Percentiles rank a stretch among this genome's conserved stretches.
Conservation (phyloP, 2,888 invertebrate species). For the Metalampra italica region DNA sequence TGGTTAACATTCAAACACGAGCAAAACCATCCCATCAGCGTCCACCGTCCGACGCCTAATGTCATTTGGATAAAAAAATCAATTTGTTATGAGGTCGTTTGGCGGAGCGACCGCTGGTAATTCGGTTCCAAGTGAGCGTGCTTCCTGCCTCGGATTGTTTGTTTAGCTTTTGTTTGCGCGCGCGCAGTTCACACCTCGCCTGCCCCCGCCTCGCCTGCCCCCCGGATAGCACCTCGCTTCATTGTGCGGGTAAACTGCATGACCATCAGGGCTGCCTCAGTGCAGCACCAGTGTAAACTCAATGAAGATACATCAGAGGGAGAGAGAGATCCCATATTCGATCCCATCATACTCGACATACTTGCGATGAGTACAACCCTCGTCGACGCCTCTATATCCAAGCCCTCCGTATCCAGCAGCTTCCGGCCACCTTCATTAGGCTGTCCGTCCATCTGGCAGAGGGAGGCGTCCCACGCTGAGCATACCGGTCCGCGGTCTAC, state of each 20-base stretch:
- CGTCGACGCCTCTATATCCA: too few relatives aligned
- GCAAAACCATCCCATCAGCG: constrained; percentile 13
- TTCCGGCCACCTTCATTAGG: too few relatives aligned
- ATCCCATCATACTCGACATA: too few relatives aligned
- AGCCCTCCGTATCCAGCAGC: too few relatives aligned
- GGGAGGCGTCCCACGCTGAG: too few relatives aligned
- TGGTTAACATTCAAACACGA: neutral
- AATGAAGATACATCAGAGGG: too few relatives aligned
- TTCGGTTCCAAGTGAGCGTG: constrained; percentile 62
- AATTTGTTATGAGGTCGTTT: constrained; percentile 52
- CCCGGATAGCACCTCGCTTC: constrained; percentile 31
- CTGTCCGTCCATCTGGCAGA: too few relatives aligned
- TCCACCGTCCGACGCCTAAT: constrained; percentile 18
- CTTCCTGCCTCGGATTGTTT: constrained; percentile 46
- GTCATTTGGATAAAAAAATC: constrained; percentile 42
- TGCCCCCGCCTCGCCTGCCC: constrained; percentile 14
- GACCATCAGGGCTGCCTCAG: constrained; percentile 28
- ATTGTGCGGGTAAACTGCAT: constrained; percentile 43
- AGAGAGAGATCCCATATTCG: too few relatives aligned
- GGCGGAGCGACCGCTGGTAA: constrained; percentile 38
- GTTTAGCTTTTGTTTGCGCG: constrained; percentile 42
- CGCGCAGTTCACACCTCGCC: constrained; percentile 52
- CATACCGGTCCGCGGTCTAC: too few relatives aligned
- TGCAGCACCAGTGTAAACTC: too few relatives aligned
- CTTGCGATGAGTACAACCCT: too few relatives aligned